Conservation (phyloP, 2,797 vertebrate species). For the Coranthus polyacanthus region DNA sequence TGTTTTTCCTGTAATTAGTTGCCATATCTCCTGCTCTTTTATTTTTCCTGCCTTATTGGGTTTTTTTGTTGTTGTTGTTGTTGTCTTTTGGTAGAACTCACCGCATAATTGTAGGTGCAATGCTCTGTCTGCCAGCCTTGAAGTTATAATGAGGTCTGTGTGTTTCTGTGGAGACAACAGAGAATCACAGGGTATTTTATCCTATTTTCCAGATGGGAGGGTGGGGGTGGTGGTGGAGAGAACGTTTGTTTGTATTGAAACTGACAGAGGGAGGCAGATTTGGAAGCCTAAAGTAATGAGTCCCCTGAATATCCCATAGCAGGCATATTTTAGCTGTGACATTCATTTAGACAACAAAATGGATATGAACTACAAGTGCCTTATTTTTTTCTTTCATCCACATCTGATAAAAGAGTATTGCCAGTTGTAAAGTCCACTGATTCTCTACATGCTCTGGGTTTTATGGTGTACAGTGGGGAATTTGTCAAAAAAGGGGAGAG, state of each 20-base stretch:
- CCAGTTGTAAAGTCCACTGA: slow-evolving; percentile 52
- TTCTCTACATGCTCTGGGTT: slow-evolving; percentile 30
- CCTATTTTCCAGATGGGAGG: slow-evolving; percentile 74
- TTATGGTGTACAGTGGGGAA: slow-evolving; percentile 26
- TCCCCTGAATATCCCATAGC: slow-evolving; percentile 75
- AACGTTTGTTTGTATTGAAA: slow-evolving; percentile 80
- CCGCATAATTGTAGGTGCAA: slow-evolving; percentile 80
- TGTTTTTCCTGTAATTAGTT: slow-evolving; percentile 79
- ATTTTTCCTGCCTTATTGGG: slow-evolving; percentile 53
- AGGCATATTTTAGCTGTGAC: slow-evolving; percentile 79
- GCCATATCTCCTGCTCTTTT: slow-evolving; percentile 65
- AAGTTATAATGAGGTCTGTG: slow-evolving; percentile 86
- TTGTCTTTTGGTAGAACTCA: slow-evolving; percentile 73
- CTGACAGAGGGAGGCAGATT: slow-evolving; percentile 79
- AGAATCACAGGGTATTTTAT: slow-evolving; percentile 79
- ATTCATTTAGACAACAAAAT: slow-evolving; percentile 78
- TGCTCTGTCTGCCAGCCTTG: slow-evolving; percentile 80
- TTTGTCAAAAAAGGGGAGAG: slow-evolving; percentile 28
- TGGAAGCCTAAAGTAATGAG: slow-evolving; percentile 78
- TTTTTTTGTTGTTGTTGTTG: slow-evolving; percentile 48
- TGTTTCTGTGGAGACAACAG: slow-evolving; percentile 79
- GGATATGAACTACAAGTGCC: slow-evolving; percentile 64
- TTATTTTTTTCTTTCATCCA: slow-evolving; percentile 53
- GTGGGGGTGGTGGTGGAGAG: slow-evolving; percentile 44
- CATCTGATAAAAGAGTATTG: slow-evolving; percentile 60